Evolutionary conservation across 2,113 vertebrate species (phyloP), one percentile per base, ranked within the genome.

Genomic region (Chaenocephalus aceratus): DNA sequence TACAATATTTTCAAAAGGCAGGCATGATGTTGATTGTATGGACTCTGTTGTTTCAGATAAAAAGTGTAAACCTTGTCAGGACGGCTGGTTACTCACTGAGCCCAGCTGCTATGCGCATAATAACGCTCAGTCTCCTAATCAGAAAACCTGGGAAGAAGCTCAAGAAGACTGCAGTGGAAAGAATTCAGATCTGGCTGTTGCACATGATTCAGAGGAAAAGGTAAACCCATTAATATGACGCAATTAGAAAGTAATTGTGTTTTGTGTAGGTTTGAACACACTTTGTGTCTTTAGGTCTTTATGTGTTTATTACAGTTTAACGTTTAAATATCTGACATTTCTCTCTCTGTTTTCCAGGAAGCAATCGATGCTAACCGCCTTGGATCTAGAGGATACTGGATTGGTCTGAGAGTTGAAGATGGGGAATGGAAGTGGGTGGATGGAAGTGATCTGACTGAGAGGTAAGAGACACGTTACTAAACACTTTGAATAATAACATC

Each of bases 71-170:
- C 21, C 21, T 21, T 21, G 21, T 21, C 21, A 21, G 21, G 21
- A 21, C 21, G 21, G 21, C 21, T 21, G 21, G 21, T 21, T 21
- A 21, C 21, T 21, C 21, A 21, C 21, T 21, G 21, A 21, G 21
- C 1, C 21, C 21, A 21, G 21, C 21, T 21, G 21, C 34, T 86
- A 84, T 49, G 14, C 1, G 0, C 0, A 30, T 64, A 16, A 56
- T 18, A 0, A 88, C 1, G 0, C 14, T 5, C 0, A 0, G 0
- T 0, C 0, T 5, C 0, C 0, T 10, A 0, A 12, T 0, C 6
- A 0, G 46, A 86, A 1, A 63, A 79, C 21, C 57, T 91, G 87
- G 86, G 0, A 48, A 53, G 15, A 5, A 23, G 86, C 86, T 46
- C 72, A 0, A 41, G 0, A 48, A 2, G 0, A 65, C 26, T 90